phyloP scores from a whole-genome alignment of 2,797 vertebrate species.

The Lutjanus campechanus region DNA sequence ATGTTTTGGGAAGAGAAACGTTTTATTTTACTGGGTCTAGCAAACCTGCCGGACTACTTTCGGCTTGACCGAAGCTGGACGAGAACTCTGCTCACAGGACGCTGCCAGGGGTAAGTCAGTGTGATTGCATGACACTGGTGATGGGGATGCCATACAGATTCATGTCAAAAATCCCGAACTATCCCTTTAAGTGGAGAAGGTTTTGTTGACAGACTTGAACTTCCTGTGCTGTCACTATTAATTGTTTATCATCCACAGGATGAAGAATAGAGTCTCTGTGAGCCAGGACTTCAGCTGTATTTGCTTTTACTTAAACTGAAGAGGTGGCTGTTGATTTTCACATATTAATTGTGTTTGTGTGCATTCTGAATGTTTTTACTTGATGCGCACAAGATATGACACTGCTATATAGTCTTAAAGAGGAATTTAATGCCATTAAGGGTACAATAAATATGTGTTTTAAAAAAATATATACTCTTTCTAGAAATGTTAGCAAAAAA shows the following conservation, averaged over 20 bases:
- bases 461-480: too few relatives aligned
- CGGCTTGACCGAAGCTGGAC: too few relatives aligned
- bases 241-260: neutral
- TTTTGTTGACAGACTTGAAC: conserved; percentile 14
- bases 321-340: conserved; percentile 2
- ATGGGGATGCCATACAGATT: too few relatives aligned
- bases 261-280: neutral
- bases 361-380: neutral
- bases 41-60: too few relatives aligned
- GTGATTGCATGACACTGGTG: too few relatives aligned
- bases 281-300: conserved; percentile 5
- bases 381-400: neutral
- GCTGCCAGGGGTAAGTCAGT: too few relatives aligned
- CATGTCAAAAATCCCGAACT: too few relatives aligned
- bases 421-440: neutral
- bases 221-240: conserved; percentile 9
- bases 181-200: conserved; percentile 3
- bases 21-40: too few relatives aligned
- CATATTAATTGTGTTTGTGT: neutral
- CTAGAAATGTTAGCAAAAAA: too few relatives aligned
- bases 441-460: neutral
- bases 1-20: too few relatives aligned
- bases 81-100: too few relatives aligned
- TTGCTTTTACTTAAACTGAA: neutral
- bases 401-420: neutral